Evolutionary conservation across 2,888 invertebrate species (phyloP).

Genomic region (Drosophila falleni): DNA sequence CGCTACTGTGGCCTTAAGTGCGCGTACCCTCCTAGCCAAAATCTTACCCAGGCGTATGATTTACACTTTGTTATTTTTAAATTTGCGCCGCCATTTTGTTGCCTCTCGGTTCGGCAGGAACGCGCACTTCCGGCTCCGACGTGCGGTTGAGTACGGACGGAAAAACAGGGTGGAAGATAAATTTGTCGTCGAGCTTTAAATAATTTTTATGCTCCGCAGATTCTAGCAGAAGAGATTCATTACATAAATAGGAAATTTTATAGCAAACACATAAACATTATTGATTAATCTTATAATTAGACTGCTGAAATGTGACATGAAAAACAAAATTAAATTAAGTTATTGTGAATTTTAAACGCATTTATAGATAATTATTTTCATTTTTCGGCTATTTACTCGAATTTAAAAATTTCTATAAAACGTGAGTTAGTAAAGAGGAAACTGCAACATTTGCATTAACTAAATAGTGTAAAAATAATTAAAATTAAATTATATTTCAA

Average conservation of each 20-base stretch:
- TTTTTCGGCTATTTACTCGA: not conserved
- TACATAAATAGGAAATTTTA: conserved; percentile 42
- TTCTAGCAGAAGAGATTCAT: conserved; percentile 42
- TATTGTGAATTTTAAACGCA: conserved; percentile 15
- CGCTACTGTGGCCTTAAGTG: conserved; percentile 60
- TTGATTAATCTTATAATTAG: conserved; percentile 49
- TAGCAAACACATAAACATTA: conserved; percentile 40
- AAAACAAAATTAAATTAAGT: conserved; percentile 10
- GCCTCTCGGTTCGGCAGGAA: conserved; percentile 29
- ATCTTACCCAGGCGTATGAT: conserved; percentile 73
- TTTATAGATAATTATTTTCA: conserved; percentile 10
- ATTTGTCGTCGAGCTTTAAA: conserved; percentile 33
- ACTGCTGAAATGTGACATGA: not conserved
- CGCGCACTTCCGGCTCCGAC: conserved; percentile 42
- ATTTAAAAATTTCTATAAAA: not conserved
- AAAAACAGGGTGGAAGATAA: conserved; percentile 1
- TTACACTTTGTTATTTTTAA: conserved; percentile 80
- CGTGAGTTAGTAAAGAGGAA: not conserved
- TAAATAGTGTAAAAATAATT: not conserved
- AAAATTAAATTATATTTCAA: not conserved
- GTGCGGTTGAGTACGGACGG: conserved; percentile 3
- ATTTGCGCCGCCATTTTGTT: conserved; percentile 70
- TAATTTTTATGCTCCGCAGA: conserved; percentile 56
- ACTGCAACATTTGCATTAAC: not conserved
- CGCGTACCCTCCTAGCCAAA: conserved; percentile 28